These are phyloP conservation scores for Rhinolophus ferrumequinum DNA, from an alignment of 2,113 vertebrate genomes.

Conservation along the genomic window DNA sequence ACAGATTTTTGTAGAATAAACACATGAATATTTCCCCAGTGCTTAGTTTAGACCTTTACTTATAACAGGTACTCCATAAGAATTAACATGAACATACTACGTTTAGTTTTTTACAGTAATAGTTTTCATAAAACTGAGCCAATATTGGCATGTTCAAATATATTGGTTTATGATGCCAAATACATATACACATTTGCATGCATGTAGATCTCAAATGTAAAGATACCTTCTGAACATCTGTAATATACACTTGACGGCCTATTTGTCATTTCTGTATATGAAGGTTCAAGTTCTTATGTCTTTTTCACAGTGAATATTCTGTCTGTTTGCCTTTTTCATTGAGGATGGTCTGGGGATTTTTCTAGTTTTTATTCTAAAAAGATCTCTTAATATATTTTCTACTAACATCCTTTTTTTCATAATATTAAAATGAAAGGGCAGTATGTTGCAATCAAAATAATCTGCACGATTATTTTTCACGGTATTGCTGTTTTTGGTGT, in stretches of 20 bases:
- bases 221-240: neutral
- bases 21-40: conserved; percentile 39
- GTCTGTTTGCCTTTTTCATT: conserved; percentile 21
- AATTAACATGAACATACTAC: neutral
- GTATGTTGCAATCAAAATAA: neutral
- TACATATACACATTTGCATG: neutral
- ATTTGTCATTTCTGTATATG: conserved; percentile 22
- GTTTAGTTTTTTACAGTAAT: conserved; percentile 1
- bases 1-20: conserved; percentile 63
- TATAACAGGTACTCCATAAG: neutral
- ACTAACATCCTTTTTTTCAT: neutral
- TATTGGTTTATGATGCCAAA: neutral
- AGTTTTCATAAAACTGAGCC: conserved; percentile 52
- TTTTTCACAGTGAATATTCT: conserved; percentile 41
- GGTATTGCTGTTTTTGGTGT: neutral
- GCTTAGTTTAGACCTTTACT: conserved; percentile 6
- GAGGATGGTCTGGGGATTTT: conserved; percentile 10
- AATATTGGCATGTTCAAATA: neutral
- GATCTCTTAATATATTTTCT: conserved; percentile 51
- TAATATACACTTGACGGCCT: neutral
- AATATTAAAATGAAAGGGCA: neutral
- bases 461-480: neutral
- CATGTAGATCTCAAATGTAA: neutral
- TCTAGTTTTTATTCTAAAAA: conserved; percentile 67
- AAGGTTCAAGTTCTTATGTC: conserved; percentile 11